These are phyloP conservation scores for Thalassarche chlororhynchos DNA, from an alignment of 2,113 vertebrate species.

Conservation along the genomic window DNA sequence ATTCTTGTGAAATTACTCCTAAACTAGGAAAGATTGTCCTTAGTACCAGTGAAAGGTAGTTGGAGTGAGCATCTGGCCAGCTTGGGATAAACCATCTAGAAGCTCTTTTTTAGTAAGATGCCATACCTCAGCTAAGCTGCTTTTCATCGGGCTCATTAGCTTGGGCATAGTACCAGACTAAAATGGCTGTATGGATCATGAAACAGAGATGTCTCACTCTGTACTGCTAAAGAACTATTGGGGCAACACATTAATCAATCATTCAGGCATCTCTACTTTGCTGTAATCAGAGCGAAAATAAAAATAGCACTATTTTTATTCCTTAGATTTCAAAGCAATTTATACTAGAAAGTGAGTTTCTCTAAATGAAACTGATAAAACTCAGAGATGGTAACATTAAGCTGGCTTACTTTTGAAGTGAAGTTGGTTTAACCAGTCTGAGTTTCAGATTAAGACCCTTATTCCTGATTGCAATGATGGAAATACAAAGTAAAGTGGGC, in stretches of 20 bases:
- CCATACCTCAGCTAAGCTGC: neutral
- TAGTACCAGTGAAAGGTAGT: neutral
- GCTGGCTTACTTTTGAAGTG: neutral
- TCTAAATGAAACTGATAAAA: neutral
- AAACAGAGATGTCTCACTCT: neutral
- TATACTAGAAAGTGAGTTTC: neutral
- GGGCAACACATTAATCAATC: neutral
- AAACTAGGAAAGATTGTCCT: neutral
- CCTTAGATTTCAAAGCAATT: neutral
- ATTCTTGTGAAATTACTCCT: neutral
- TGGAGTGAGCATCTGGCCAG: neutral
- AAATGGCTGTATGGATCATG: neutral
- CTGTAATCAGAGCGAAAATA: neutral
- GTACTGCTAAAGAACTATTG: neutral
- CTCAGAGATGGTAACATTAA: neutral
- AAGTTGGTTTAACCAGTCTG: neutral
- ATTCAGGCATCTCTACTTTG: neutral
- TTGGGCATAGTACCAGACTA: neutral
- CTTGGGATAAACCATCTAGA: neutral
- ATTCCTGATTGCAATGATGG: neutral
- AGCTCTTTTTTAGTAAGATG: neutral
- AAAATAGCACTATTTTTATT: neutral
- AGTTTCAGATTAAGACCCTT: neutral
- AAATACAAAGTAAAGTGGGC: neutral
- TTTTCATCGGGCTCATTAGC: neutral